Evolutionary conservation across 2,888 invertebrate genomes (phyloP), one percentile per base, ranked within the genome.

Genomic region (Thyatira batis): DNA sequence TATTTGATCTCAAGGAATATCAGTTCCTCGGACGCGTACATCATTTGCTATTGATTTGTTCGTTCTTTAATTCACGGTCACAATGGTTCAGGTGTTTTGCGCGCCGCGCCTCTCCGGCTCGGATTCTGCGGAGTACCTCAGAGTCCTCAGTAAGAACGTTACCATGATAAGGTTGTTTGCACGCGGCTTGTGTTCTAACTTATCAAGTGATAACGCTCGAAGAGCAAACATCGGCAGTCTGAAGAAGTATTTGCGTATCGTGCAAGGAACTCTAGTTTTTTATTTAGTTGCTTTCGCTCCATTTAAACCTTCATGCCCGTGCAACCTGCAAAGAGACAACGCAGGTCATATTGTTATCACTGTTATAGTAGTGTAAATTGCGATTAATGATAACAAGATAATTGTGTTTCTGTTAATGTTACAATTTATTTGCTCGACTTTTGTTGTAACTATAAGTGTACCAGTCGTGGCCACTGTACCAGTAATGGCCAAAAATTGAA

Each of bases 121-220:
- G 74, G 85, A 85, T 78, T 83, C 88, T 87, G 85, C 75, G 71
- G 70, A 73, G 80, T 68, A 81, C 76, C 76, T 83, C 73, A 62
- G 73, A 77, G 82, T 84, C 78, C 73, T 72, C 78, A 71, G 76
- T 75, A 69, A 85, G 86, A 87, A 83, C 82, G 85, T 77, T 85
- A 83, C 76, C 90, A 90, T 89, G 91, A 92, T 92, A 91, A 90
- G 78, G 73, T 61, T 92, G 90, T 92, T 91, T 91, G 80, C 74
- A 59, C 71, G 73, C 61, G 88, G 90, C 89, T 91, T 91, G 89
- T 91, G 87, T 88, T 91, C 81, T 78, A 87, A 90, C 89, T 89
- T 92, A 92, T 92, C 91, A 89, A 82, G 78, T 80, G 91, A 91
- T 92, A 92, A 92, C 85, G 82, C 80, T 78, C 74, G 68, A 71